Base-by-base conservation (phyloP, 2,888 invertebrate species). In the Acanthoscelides obtectus region DNA sequence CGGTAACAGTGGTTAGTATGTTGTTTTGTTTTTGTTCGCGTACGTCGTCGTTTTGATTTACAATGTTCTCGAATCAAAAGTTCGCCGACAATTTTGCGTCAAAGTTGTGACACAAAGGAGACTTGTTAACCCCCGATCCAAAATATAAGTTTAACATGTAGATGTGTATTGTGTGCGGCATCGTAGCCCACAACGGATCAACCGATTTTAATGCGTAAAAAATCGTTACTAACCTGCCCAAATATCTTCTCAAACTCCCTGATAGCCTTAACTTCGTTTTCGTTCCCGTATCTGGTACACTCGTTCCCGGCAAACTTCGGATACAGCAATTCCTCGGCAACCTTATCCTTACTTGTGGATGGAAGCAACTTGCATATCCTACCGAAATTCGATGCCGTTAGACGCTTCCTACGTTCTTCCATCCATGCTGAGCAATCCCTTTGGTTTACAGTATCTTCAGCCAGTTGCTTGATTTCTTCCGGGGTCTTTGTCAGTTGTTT, bases 341-440 rank as follows among this genome's bases (percentile, higher is more conserved):
- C 45, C 20, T 74, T 78, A 21, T 68, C 70, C 21, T 79, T 73
- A 72, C 75, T 72, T 0, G 81, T 81, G 19, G 71, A 74, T 27
- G 76, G 75, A 19, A 72, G 66, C 45, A 81, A 71, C 71, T 79
- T 80, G 66, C 45, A 77, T 45, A 81, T 77, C n/a, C 76, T 71
- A 19, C 81, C 82, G 68, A 81, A 82, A 76, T 79, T 80, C 0
- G 81, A 82, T 4, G 82, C 81, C 19, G 82, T 82, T 2, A 82
- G 69, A 21, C 82, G 75, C 67, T 79, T 79, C 22, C 68, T 76
- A 64, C 82, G 72, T 72, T 82, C 82, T 45, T 74, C 72, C 27
- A 72, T 75, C 81, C 81, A 82, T 19, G 79, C 22, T 0, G 76
- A 76, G 68, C 73, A 70, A 67, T 77, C 73, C 12, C 72, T 74